Evolutionary conservation across 2,113 vertebrate species (phyloP), one percentile per base, ranked within the genome.

Genomic region (Emydura subglobosa): DNA sequence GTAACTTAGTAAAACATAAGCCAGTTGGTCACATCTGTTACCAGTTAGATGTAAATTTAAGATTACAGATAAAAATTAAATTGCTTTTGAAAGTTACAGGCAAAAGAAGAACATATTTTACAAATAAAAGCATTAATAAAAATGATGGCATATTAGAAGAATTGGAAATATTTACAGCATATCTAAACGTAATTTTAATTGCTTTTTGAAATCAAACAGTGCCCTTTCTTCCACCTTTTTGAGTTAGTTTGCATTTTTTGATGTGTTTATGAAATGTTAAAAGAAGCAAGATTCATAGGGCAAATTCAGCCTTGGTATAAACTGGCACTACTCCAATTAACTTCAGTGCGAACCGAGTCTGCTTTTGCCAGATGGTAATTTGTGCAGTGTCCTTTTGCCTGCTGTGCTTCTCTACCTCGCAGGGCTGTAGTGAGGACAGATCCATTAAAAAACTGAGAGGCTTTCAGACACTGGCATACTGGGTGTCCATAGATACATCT

Each of bases 21-120:
- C 86, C 95, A 97, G 94, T 97, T 98, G 96, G 97, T 97, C 94
- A 97, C 98, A 98, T 98, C 97, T 98, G 98, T 97, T 97, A 95
- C 88, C 91, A 95, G 92, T 98, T 98, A 98, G 96, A 97, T 96
- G 94, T 94, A 98, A 98, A 98, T 97, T 98, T 98, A 93, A 98
- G 96, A 98, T 98, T 98, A 97, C 92, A 98, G 96, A 97, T 98
- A 94, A 97, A 98, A 97, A 95, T 87, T 94, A 96, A 97, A 98
- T 98, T 94, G 95, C 91, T 97, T 98, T 98, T 96, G 96, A 98
- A 97, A 96, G 87, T 95, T 97, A 96, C 80, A 96, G 94, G 92
- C 85, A 97, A 98, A 97, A 98, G 79, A 97, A 90, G 93, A 97
- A 97, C 88, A 95, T 93, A 93, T 91, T 97, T 96, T 92, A 91